Base-by-base conservation (phyloP, 1,140 invertebrate species). In the Drosophila nigrodunni region DNA sequence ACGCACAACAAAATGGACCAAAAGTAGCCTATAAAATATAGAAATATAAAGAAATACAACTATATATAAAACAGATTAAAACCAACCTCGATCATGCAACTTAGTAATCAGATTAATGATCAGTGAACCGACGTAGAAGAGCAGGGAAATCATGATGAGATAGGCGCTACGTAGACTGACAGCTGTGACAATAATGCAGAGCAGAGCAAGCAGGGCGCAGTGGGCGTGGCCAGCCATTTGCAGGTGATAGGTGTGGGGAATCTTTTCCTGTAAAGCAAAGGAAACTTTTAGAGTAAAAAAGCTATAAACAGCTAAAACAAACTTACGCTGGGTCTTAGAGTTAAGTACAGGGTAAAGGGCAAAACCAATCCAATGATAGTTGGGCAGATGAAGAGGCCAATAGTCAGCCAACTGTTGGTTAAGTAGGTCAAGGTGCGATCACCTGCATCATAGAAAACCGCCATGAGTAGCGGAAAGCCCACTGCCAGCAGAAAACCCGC, bases 401-500 rank as follows among this genome's bases (percentile, higher is more conserved):
- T 95, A 76, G 83, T 54, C 25, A 95, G 77, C 95, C 95, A 95
- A 4, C 95, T 95, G 74, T 94, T 93, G 25, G 94, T 93, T 75
- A 95, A 96, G 95, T 95, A 96, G 69, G 95, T 95, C 95, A 96
- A 95, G 0, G 95, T 94, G 77, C 94, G 93, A 66, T 94, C 30
- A 7, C 85, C 80, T 2, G 70, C 77, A 68, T 89, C 85, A 1
- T 83, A 92, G 30, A 94, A 80, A 25, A 94, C 72, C 11, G 94
- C 94, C 39, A 94, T 79, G 15, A 95, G 87, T 30, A 93, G 85
- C 2, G 83, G 93, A 15, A 95, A 52, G 50, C 94, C 91, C 8
- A 94, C 92, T 4, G 93, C 90, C 11, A 95, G 67, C 3, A 82
- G 30, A 30, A 91, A 68, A 5, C 77, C 79, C 43, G 49, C 11